phyloP scores from a whole-genome alignment of 2,113 vertebrate species.

The Prolemur simus region DNA sequence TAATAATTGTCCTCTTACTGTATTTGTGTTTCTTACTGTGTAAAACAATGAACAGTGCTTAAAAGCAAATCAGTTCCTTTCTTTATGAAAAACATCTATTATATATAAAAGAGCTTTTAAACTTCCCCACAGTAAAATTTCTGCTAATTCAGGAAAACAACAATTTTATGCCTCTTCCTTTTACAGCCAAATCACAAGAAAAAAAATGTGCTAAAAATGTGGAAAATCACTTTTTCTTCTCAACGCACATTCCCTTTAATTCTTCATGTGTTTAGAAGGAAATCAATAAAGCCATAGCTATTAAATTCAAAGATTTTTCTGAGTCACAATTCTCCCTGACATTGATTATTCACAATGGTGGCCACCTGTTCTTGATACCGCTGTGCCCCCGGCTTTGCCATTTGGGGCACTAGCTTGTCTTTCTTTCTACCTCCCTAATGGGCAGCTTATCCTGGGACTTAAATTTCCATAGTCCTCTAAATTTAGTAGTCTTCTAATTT shows the following conservation, averaged over 20 bases:
- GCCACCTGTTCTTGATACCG: fast-evolving
- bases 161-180: slow-evolving; percentile 21
- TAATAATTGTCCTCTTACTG: slow-evolving; percentile 8
- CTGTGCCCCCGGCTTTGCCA: neutral
- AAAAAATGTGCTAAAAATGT: neutral
- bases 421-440: neutral
- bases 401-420: neutral
- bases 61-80: slow-evolving; percentile 31
- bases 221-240: slow-evolving; percentile 5
- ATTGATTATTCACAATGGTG: neutral
- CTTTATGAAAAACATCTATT: neutral
- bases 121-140: neutral
- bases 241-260: neutral
- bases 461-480: too few species aligned
- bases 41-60: slow-evolving; percentile 47
- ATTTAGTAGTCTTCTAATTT: too few species aligned
- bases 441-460: neutral
- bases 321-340: neutral
- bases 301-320: neutral
- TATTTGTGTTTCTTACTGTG: slow-evolving; percentile 15
- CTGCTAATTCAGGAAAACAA: slow-evolving; percentile 51
- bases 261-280: neutral
- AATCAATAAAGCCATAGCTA: neutral
- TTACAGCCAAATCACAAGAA: slow-evolving; percentile 28
- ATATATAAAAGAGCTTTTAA: neutral